These are phyloP conservation scores for Trichosurus vulpecula DNA, from an alignment of 2,797 vertebrate genomes.

Conservation along the genomic window DNA sequence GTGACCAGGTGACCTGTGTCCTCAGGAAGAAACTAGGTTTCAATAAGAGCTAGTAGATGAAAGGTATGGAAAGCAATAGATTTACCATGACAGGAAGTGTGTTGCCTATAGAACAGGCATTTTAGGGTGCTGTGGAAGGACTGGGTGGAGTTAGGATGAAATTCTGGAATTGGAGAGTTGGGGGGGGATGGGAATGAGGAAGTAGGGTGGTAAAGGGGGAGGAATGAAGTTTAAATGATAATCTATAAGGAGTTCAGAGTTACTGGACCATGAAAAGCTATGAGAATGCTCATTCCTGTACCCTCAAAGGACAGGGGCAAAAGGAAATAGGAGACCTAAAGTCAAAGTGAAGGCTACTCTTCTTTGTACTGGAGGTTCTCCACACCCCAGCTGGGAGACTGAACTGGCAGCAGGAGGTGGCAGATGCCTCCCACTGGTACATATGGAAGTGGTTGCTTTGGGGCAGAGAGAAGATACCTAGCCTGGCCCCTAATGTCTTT, in stretches of 20 bases:
- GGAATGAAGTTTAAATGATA: not conserved
- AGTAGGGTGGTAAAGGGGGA: not conserved
- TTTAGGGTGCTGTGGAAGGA: not conserved
- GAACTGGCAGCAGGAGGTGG: not conserved
- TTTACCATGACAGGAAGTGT: not conserved
- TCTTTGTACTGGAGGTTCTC: not conserved
- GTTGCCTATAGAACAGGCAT: not conserved
- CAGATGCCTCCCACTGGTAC: not conserved
- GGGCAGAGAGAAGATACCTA: not conserved
- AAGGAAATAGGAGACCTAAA: not conserved
- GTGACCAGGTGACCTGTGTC: not conserved
- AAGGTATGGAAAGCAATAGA: not conserved
- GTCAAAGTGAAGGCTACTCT: not conserved
- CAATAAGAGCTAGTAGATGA: not conserved
- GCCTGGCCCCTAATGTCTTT: not conserved
- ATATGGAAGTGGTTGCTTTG: not conserved
- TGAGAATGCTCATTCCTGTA: not conserved
- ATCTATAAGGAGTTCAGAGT: not conserved
- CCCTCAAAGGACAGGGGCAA: not conserved
- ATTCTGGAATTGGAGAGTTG: not conserved
- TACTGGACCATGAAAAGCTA: not conserved
- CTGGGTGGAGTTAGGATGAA: not conserved
- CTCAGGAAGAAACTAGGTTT: not conserved
- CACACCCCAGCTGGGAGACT: not conserved
- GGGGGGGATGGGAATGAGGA: not conserved